Conservation (phyloP, 2,888 invertebrate species). For the Cecidostiba fungosa region DNA sequence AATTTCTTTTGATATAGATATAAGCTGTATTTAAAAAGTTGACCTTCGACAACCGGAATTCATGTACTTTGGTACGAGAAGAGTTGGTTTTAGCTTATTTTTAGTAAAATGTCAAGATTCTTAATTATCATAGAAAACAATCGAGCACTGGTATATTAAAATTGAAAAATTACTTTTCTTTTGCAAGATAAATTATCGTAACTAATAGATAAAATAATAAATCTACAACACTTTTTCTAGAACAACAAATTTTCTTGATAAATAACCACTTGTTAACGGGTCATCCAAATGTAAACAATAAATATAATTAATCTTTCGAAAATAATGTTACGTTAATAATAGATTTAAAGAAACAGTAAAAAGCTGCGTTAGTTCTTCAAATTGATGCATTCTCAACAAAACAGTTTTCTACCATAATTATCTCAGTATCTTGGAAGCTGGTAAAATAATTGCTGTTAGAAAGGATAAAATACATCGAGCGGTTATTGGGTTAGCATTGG, state of each 20-base stretch:
- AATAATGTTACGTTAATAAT: neutral
- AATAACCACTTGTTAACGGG: neutral
- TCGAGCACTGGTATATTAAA: no score
- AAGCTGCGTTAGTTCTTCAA: no score
- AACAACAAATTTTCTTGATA: neutral
- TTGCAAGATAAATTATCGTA: neutral
- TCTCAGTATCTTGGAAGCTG: neutral
- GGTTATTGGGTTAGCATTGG: neutral
- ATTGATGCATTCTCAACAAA: no score
- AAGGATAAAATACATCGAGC: neutral
- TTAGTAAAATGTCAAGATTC: no score
- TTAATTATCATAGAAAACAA: no score
- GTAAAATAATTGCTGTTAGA: neutral
- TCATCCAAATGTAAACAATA: neutral
- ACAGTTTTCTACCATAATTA: no score
- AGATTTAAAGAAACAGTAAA: neutral
- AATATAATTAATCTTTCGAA: neutral
- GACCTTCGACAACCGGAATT: no score
- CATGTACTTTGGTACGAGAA: no score
- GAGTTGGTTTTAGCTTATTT: no score
- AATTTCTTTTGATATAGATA: no score
- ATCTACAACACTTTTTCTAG: neutral
- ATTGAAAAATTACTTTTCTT: no score
- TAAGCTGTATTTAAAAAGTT: no score
- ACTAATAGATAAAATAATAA: neutral